Conservation (phyloP, 23 tunicate species). For the Trididemnum miniatum region DNA sequence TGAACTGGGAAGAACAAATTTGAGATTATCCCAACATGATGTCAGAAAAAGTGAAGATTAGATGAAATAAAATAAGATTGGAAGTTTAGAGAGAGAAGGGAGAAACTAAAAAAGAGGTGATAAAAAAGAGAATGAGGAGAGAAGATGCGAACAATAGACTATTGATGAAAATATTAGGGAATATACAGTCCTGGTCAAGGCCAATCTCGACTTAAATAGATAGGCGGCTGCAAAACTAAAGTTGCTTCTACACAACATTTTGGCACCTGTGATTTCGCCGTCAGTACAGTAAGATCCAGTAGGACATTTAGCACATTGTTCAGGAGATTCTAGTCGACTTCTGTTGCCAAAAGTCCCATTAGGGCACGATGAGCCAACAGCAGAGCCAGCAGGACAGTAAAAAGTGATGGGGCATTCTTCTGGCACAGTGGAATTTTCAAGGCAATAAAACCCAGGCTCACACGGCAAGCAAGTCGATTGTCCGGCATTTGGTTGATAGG, state of each 20-base stretch:
- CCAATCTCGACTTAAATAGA: too few species aligned
- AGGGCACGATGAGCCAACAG: slow-evolving; percentile 54
- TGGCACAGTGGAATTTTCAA: slow-evolving; percentile 45
- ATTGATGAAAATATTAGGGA: too few species aligned
- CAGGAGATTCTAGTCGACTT: slow-evolving; percentile 39
- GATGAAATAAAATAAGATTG: too few species aligned
- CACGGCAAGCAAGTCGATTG: slow-evolving; percentile 49
- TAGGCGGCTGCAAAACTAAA: too few species aligned
- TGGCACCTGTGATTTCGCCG: slow-evolving; percentile 73
- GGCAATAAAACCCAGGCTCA: slow-evolving; percentile 71
- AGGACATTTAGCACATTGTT: slow-evolving; percentile 66
- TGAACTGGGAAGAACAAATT: too few species aligned
- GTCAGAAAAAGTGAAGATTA: too few species aligned
- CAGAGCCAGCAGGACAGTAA: slow-evolving; percentile 59
- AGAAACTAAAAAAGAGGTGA: too few species aligned
- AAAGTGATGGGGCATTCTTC: slow-evolving; percentile 53
- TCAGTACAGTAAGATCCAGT: slow-evolving; percentile 85
- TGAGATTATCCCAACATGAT: too few species aligned
- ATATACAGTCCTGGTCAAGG: too few species aligned
- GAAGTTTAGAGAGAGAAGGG: too few species aligned
- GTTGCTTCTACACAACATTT: neutral
- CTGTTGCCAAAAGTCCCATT: slow-evolving; percentile 75
- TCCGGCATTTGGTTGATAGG: slow-evolving; percentile 51
- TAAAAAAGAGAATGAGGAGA: too few species aligned
- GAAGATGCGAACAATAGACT: too few species aligned